Base-by-base conservation (phyloP, 1,140 invertebrate species). In the Cherax destructor region DNA sequence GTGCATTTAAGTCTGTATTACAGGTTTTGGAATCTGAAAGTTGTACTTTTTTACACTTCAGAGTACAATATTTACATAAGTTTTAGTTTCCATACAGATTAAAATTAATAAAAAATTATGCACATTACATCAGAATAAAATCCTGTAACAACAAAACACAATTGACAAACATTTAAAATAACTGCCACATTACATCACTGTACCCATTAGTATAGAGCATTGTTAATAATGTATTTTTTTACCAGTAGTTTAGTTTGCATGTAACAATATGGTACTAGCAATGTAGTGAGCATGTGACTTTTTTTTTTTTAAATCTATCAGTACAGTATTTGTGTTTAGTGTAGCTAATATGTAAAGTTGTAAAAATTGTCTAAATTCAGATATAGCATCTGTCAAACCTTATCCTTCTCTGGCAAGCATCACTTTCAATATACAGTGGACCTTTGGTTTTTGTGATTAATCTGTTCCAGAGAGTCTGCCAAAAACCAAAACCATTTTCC, bases 231-330 rank as follows among this genome's bases (percentile, higher is more conserved):
- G 9, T 24, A 3, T 21, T 74, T 74, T 30, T 30, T 30, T 74
- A 74, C 69, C n/a, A 30, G 69, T 74, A 74, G 69, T 74, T 30
- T 74, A 74, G 69, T 74, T 69, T 74, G 69, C 69, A 74, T 74
- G 69, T 74, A 30, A 74, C 10, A 18, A 65, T 65, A 69, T 1
- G 21, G 18, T 18, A 18, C 30, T 74, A 30, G 69, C 24, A 30
- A n/a, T 74, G 69, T 74, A 74, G 69, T 30, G 21, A 74, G 69
- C 69, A 74, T 74, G 69, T 30, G 24, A 21, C 24, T 30, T 21
- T 21, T 74, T 24, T 24, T 69, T 69, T 69, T 69, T 11, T 69
- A 69, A 69, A 18, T 69, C 56, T 59, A 59, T 59, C 0, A 5
- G 21, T 65, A 65, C 11, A 18, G 21, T 65, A 18, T 69, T 69